These are phyloP conservation scores for Plestiodon gilberti DNA, from an alignment of 2,113 vertebrate genomes.

Conservation along the genomic window DNA sequence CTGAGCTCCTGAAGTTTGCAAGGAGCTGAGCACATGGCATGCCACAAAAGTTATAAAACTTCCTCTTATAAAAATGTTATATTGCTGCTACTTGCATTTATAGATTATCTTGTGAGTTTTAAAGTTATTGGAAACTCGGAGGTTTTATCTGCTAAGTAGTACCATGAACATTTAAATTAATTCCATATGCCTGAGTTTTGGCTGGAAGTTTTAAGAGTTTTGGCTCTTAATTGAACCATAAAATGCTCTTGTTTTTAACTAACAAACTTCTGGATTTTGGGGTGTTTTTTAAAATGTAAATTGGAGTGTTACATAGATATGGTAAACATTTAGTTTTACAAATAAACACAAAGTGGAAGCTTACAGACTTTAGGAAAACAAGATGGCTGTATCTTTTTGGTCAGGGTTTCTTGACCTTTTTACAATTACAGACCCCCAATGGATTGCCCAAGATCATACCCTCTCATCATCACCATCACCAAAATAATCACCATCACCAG, in stretches of 20 bases:
- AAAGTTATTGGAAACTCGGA: slow-evolving; percentile 4
- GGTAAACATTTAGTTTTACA: slow-evolving; percentile 15
- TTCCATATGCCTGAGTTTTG: neutral
- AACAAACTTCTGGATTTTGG: neutral
- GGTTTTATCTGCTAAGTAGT: slow-evolving; percentile 1
- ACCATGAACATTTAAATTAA: slow-evolving; percentile 1
- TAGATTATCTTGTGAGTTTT: neutral
- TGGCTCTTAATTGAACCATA: no score
- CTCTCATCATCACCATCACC: no score
- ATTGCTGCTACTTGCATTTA: neutral
- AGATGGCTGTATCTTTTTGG: neutral
- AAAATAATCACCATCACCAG: no score
- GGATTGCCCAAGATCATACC: no score
- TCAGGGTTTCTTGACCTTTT: no score
- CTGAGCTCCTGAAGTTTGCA: no score
- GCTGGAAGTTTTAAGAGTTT: no score
- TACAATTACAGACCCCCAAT: no score
- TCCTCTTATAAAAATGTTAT: neutral
- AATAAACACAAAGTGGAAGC: neutral
- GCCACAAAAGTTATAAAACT: neutral
- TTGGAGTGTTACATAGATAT: neutral
- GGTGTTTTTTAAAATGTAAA: slow-evolving; percentile 18
- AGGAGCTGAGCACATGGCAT: neutral
- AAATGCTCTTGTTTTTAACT: slow-evolving; percentile 4
- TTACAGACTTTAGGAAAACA: neutral